Base-by-base conservation (phyloP, 2,797 vertebrate genomes). In the Acestrorhynchus altus region DNA sequence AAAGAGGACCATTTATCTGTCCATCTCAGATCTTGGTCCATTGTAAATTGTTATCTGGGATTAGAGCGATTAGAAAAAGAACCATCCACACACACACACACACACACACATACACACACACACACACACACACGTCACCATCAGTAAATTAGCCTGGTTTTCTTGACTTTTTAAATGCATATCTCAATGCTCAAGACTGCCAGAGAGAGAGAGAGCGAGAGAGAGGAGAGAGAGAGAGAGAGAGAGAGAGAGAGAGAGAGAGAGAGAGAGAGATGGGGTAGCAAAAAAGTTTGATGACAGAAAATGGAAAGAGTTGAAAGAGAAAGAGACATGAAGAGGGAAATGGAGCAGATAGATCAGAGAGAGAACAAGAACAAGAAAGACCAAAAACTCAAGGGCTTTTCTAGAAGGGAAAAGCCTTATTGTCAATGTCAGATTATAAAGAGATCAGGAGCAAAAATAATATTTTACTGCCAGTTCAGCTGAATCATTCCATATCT, bases 181-280 rank as follows among this genome's bases (percentile, higher is more conserved):
- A 88, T 91, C 89, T 90, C 90, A 92, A 88, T 91, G 85, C 89
- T 80, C 91, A 82, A 81, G 89, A 92, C 88, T 87, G 89, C 86
- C 52, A 66, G 35, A 44, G 40, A 26, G 1, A 47, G 46, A 67
- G 35, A 76, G 31, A 7, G 61, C 20, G n/a, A 22, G 15, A n/a
- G n/a, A 11, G n/a, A n/a, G 16, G 31, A 20, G 18, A 42, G 4
- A 20, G 8, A 46, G n/a, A 66, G 40, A 66, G 46, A 46, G 5
- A 42, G 46, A 64, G 18, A 47, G 40, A 28, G 24, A 64, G n/a
- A 64, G 35, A 64, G 31, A 22, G 13, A 15, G 4, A 44, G 40
- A 10, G 40, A 64, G 18, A 64, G 18, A 18, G 13, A 35, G 13
- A 61, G 4, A 18, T 0, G 16, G 4, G 15, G 4, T 3, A 40